These are phyloP conservation scores for Varanus komodoensis DNA, from an alignment of 2,113 vertebrate species.

Conservation along the genomic window DNA sequence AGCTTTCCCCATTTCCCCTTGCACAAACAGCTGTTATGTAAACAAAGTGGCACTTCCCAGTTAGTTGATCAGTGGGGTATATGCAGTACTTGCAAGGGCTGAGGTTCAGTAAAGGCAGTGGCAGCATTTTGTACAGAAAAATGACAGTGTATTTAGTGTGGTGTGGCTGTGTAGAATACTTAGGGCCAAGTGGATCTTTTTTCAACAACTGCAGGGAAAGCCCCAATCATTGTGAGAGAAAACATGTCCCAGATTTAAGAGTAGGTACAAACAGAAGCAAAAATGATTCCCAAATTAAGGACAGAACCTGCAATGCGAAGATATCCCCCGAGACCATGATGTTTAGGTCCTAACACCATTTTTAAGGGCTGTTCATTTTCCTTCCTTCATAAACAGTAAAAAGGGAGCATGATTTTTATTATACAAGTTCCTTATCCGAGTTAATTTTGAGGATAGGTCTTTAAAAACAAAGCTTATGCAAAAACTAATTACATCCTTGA, in stretches of 20 bases:
- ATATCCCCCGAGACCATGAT: background rate
- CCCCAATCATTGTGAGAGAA: background rate
- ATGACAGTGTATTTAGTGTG: background rate
- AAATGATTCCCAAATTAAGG: background rate
- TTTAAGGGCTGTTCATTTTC: background rate
- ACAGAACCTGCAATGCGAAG: background rate
- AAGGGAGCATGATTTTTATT: background rate
- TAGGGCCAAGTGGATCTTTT: background rate
- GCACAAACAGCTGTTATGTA: background rate
- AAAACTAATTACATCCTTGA: slow-evolving; percentile 13
- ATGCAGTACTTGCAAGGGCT: background rate
- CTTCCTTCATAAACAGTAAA: background rate
- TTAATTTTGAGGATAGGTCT: background rate
- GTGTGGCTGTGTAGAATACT: no score
- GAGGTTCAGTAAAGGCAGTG: background rate
- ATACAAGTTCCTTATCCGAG: background rate
- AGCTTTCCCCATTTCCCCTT: background rate
- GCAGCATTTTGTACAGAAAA: background rate
- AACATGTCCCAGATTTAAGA: background rate
- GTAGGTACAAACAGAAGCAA: background rate
- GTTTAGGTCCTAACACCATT: background rate
- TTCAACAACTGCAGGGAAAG: background rate
- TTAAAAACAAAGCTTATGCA: background rate
- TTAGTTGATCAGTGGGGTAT: background rate
- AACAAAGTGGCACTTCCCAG: background rate